Conservation (phyloP, 2,888 invertebrate species). For the Phalera bucephala region DNA sequence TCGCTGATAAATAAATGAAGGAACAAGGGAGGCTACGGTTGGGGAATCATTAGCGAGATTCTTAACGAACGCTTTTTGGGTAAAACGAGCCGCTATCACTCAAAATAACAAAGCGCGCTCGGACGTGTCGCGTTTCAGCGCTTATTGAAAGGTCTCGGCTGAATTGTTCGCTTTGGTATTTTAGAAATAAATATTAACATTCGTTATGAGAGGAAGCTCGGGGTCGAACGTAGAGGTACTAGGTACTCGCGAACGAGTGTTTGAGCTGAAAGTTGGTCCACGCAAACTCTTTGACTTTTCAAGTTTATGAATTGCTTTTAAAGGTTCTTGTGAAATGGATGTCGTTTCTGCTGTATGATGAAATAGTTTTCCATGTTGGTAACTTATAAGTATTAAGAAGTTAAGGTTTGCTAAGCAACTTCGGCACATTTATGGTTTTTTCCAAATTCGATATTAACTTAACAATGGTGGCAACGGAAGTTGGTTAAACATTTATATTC, state of each 20-base stretch:
- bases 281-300: neutral
- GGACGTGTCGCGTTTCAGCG: constrained; percentile 4
- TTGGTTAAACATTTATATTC: too few relatives aligned
- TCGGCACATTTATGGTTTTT: too few relatives aligned
- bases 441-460: too few relatives aligned
- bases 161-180: constrained; percentile 1
- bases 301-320: too few relatives aligned
- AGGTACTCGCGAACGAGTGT: neutral
- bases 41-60: constrained; percentile 2
- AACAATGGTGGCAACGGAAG: too few relatives aligned
- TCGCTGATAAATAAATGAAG: neutral
- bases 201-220: neutral
- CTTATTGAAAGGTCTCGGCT: constrained; percentile 7
- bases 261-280: neutral
- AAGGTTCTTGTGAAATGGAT: too few relatives aligned
- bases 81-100: constrained; percentile 6
- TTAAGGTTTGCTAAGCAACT: too few relatives aligned
- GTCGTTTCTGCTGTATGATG: too few relatives aligned
- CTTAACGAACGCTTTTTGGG: constrained; percentile 9
- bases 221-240: neutral
- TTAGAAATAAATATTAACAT: constrained; percentile 4
- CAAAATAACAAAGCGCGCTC: constrained; percentile 2
- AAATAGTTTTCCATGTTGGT: too few relatives aligned
- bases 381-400: too few relatives aligned
- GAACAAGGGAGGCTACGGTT: neutral